Conservation (phyloP, 35 echinoderm and acorn worm species). For the Strongylocentrotus purpuratus region DNA sequence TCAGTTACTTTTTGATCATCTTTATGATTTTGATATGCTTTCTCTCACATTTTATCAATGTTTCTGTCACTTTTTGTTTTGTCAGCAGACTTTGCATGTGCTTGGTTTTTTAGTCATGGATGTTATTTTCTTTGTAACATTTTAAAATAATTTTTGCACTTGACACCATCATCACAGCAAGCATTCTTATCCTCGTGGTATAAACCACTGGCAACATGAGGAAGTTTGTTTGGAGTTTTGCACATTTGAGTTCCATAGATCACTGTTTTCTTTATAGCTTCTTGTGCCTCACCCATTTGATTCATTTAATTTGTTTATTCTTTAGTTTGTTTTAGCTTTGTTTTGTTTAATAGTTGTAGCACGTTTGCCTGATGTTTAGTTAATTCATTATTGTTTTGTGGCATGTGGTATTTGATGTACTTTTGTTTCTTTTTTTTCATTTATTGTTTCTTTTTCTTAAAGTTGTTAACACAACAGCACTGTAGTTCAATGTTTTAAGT, state of each 20-base stretch:
- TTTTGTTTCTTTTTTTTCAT: neutral
- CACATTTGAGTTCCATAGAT: slow-evolving; percentile 16
- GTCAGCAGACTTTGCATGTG: slow-evolving; percentile 39
- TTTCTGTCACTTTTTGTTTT: slow-evolving; percentile 21
- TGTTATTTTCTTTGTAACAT: slow-evolving; percentile 8
- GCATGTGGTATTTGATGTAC: slow-evolving; percentile 22
- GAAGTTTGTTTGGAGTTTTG: slow-evolving; percentile 43
- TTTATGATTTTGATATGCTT: neutral
- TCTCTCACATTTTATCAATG: neutral
- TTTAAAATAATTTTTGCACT: neutral
- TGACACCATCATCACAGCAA: slow-evolving; percentile 33
- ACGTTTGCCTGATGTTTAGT: neutral
- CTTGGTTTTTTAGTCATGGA: slow-evolving; percentile 24
- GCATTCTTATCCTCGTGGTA: neutral
- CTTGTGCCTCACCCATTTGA: neutral
- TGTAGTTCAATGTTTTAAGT: neutral
- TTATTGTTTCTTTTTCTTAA: neutral
- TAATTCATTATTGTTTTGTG: neutral
- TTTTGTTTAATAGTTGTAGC: slow-evolving; percentile 7
- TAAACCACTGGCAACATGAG: neutral
- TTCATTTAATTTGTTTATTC: neutral
- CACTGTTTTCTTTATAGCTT: neutral
- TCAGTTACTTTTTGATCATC: neutral
- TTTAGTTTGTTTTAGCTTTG: neutral
- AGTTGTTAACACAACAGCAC: neutral